phyloP scores from a whole-genome alignment of 2,797 vertebrate genomes.

The Megalops cyprinoides region DNA sequence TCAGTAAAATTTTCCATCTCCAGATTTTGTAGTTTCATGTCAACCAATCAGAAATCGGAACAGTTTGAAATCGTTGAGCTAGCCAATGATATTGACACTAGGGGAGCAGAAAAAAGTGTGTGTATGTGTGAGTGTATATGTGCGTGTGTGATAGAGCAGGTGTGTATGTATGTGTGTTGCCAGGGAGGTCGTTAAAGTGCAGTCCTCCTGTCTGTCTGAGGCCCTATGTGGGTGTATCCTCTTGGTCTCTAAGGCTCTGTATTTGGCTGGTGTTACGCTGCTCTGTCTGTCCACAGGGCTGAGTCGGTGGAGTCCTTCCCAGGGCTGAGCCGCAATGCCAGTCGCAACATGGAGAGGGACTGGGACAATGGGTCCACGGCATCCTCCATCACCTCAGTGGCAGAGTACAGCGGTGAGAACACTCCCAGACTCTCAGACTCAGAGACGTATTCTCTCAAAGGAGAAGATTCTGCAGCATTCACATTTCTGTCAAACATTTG shows the following conservation, averaged over 20 bases:
- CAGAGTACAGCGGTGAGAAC: constrained; percentile 89
- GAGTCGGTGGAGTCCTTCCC: constrained; percentile 92
- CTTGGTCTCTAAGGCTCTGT: not conserved
- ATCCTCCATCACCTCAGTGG: constrained; percentile 93
- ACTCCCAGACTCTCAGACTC: not conserved
- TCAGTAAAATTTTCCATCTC: no score
- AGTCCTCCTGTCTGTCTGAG: not conserved
- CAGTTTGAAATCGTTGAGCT: no score
- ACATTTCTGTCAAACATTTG: not conserved
- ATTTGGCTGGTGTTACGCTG: constrained; percentile 19
- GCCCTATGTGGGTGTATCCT: constrained; percentile 18
- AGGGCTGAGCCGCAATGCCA: constrained; percentile 84
- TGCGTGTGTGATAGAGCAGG: constrained; percentile 8
- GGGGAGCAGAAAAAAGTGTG: no score
- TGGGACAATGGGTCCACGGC: constrained; percentile 97
- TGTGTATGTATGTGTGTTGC: not conserved
- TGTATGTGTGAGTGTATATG: constrained; percentile 46
- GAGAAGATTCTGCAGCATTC: not conserved
- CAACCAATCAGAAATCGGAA: no score
- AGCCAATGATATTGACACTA: no score
- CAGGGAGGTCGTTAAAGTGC: not conserved
- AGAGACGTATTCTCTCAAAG: not conserved
- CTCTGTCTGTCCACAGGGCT: constrained; percentile 58
- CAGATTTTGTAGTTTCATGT: no score
- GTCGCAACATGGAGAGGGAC: constrained; percentile 88